A percentile compares a stretch with the other conserved stretches of the same genome.
Evolutionary conservation across 2,888 invertebrate genomes (phyloP).

Genomic region (Cylindroiulus punctatus): DNA sequence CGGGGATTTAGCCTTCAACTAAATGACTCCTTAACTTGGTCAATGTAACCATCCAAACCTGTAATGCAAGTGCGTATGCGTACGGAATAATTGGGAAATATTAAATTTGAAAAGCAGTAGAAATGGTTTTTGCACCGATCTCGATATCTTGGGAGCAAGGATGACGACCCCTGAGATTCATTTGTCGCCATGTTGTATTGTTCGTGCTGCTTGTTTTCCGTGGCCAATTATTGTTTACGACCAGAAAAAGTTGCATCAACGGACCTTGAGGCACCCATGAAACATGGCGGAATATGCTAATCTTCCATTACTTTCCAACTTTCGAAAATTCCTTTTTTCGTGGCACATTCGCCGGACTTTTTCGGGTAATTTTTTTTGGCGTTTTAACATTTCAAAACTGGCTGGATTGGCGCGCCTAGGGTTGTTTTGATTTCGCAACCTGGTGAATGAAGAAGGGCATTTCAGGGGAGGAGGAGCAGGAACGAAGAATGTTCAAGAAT

Average conservation of each 20-base stretch:
- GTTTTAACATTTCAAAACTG: neutral
- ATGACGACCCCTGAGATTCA: neutral
- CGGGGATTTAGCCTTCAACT: neutral
- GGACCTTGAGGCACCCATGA: slow-evolving; percentile 1
- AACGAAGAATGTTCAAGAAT: neutral
- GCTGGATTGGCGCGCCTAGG: neutral
- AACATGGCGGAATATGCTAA: neutral
- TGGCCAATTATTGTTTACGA: neutral
- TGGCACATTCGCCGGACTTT: neutral
- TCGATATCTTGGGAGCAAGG: neutral
- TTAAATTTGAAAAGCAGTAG: neutral
- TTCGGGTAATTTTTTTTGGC: neutral
- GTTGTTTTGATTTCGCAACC: neutral
- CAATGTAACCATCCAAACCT: neutral
- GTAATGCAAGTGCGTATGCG: neutral
- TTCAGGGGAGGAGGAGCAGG: neutral
- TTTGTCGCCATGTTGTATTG: neutral
- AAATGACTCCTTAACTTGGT: neutral
- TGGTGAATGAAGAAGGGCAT: neutral
- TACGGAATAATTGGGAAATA: neutral
- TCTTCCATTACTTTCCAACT: neutral
- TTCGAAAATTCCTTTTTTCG: neutral
- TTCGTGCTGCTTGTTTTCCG: neutral
- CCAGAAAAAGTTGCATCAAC: neutral
- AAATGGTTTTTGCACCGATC: neutral